phyloP scores from a whole-genome alignment of 2,113 vertebrate genomes.

The Romanogobio albipinnatus region DNA sequence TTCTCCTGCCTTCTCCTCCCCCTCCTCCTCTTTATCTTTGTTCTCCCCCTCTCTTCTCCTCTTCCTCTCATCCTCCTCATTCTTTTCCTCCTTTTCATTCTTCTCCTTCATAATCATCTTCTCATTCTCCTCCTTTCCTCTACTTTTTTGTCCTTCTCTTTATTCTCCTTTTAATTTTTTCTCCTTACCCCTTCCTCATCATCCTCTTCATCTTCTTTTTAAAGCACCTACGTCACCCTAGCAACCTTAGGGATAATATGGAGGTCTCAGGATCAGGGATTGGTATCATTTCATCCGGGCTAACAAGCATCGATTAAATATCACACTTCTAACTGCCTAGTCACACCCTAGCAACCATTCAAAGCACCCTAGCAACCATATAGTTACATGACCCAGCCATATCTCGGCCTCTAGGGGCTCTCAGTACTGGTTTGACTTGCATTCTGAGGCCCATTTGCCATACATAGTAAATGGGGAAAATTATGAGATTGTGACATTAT shows the following conservation, averaged over 20 bases:
- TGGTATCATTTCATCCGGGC: not conserved
- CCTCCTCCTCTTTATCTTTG: no score
- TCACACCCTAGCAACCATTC: not conserved
- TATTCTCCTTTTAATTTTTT: not conserved
- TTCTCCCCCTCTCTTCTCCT: no score
- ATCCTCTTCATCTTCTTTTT: not conserved
- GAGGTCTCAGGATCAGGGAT: not conserved
- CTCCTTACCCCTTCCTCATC: not conserved
- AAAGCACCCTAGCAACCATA: not conserved
- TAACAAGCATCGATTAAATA: not conserved
- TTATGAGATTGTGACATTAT: not conserved
- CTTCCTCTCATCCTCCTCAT: no score
- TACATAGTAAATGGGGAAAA: not conserved
- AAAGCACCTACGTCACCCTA: not conserved
- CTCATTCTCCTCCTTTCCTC: not conserved
- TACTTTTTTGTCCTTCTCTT: not conserved
- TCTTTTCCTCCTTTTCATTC: not conserved
- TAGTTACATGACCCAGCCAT: not conserved
- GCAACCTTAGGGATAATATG: not conserved
- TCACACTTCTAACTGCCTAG: not conserved
- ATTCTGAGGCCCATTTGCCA: not conserved
- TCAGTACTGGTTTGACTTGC: not conserved
- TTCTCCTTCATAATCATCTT: not conserved
- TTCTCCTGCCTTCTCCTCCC: no score
- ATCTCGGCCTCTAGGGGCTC: not conserved